phyloP scores from a whole-genome alignment of 2,113 vertebrate species.

The Antennarius striatus region DNA sequence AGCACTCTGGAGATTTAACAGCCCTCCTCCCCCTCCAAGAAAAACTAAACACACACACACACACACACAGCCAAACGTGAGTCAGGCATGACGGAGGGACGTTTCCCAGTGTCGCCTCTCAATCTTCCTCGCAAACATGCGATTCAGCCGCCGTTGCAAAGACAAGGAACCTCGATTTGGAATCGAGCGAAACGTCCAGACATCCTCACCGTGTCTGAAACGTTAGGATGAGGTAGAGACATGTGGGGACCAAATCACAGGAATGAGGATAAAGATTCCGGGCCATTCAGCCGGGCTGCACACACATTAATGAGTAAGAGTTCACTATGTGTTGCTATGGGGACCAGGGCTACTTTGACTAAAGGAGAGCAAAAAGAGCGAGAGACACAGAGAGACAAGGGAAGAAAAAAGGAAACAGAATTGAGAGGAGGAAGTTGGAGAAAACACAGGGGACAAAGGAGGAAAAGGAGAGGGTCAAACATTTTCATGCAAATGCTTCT shows the following conservation, averaged over 20 bases:
- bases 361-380: constrained; percentile 63
- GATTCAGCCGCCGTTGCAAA: background rate
- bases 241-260: constrained; percentile 41
- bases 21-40: constrained; percentile 19
- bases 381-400: constrained; percentile 44
- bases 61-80: constrained; percentile 17
- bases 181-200: constrained; percentile 22
- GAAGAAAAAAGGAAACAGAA: constrained; percentile 21
- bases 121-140: constrained; percentile 33
- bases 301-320: constrained; percentile 74
- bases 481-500: constrained; percentile 14
- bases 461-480: constrained; percentile 15
- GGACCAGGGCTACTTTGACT: constrained; percentile 74
- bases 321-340: constrained; percentile 78
- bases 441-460: constrained; percentile 23
- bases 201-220: background rate
- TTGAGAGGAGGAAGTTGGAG: constrained; percentile 30
- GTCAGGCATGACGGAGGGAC: constrained; percentile 62
- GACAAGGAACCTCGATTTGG: background rate
- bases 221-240: constrained; percentile 10
- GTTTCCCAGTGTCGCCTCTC: constrained; percentile 59
- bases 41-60: constrained; percentile 4
- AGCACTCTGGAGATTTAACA: constrained; percentile 69
- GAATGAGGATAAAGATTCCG: constrained; percentile 56
- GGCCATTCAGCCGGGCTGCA: constrained; percentile 45